These are phyloP conservation scores for Cyphomyrus discorhynchus DNA, from an alignment of 2,113 vertebrate species.

Conservation along the genomic window DNA sequence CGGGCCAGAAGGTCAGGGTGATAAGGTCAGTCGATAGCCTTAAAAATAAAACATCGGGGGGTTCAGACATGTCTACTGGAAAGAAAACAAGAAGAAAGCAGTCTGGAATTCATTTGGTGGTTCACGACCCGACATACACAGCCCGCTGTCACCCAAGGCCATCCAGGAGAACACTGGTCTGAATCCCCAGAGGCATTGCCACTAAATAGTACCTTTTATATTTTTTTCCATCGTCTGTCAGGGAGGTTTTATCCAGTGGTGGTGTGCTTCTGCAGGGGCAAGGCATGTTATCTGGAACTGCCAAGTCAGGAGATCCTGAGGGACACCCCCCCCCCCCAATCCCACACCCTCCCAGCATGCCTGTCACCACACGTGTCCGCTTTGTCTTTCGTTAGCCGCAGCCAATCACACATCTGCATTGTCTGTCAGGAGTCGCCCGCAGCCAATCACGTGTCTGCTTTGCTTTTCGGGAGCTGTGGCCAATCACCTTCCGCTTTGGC, in stretches of 20 bases:
- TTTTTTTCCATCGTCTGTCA: conserved; percentile 18
- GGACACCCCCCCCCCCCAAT: not conserved
- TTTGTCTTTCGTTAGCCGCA: not conserved
- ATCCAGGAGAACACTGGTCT: not conserved
- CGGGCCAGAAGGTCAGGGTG: not conserved
- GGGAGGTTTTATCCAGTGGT: conserved; percentile 23
- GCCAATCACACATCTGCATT: too few relatives aligned
- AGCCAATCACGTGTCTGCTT: not conserved
- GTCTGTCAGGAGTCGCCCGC: too few relatives aligned
- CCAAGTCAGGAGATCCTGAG: conserved; percentile 3
- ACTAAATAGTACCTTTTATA: conserved; percentile 20
- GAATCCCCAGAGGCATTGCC: not conserved
- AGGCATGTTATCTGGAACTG: conserved; percentile 24
- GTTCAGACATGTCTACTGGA: not conserved
- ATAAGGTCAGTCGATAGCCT: conserved; percentile 15
- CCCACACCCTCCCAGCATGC: conserved; percentile 16
- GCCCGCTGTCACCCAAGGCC: not conserved
- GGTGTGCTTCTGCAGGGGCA: not conserved
- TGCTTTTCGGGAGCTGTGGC: not conserved
- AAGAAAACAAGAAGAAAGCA: conserved; percentile 23
- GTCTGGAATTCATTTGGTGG: conserved; percentile 20
- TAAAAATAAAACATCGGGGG: conserved; percentile 15
- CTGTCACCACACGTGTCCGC: not conserved
- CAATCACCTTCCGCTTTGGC: not conserved
- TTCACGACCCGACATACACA: conserved; percentile 11